Evolutionary conservation across 2,113 vertebrate genomes (phyloP).

Genomic region (Malurus alboscapulatus): DNA sequence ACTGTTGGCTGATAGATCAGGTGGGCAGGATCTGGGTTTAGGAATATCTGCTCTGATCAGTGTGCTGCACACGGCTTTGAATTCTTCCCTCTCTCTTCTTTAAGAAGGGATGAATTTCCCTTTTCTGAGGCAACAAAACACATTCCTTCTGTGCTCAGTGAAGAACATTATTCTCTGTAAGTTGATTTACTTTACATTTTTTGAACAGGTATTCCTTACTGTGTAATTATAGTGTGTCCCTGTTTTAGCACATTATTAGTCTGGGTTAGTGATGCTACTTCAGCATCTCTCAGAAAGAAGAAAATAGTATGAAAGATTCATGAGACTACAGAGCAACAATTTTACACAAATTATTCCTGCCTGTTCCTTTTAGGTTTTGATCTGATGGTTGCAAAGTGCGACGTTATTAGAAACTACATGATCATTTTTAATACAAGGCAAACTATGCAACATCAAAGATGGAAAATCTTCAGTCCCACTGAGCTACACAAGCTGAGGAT

Average conservation of each 20-base stretch:
- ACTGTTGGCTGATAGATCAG: not conserved
- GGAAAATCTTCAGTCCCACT: not conserved
- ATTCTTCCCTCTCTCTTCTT: not conserved
- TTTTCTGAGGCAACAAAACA: not conserved
- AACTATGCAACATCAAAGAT: not conserved
- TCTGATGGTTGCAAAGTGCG: not conserved
- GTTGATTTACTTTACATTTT: not conserved
- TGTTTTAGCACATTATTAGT: rapidly evolving
- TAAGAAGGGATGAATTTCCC: not conserved
- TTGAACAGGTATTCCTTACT: not conserved
- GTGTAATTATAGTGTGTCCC: not conserved
- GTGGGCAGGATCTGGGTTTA: not conserved
- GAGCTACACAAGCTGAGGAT: not conserved
- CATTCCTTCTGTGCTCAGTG: not conserved
- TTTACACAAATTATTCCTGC: not conserved
- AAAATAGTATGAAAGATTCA: not conserved
- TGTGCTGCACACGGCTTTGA: not conserved
- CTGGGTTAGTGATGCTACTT: not conserved
- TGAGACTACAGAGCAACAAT: not conserved
- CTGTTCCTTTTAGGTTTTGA: not conserved
- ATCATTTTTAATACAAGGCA: not conserved
- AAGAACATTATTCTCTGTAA: not conserved
- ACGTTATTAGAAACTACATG: not conserved
- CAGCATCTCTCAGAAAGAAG: not conserved
- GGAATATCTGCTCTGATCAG: not conserved